Evolutionary conservation across 1,140 invertebrate species (phyloP).

Genomic region (Maniola jurtina): DNA sequence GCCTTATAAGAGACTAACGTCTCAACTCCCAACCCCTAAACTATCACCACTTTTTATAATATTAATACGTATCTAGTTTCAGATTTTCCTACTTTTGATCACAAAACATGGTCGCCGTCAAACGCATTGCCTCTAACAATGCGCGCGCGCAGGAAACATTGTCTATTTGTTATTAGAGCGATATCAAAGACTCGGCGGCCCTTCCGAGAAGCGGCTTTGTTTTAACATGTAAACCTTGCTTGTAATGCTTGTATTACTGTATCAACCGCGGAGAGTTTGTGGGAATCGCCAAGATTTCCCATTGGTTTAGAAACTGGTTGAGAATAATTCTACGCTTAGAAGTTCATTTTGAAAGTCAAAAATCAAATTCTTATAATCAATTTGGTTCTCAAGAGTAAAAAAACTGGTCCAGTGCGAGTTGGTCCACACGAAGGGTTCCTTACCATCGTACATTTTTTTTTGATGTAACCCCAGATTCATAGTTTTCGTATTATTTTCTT

Average conservation of each 20-base stretch:
- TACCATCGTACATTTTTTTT: too few species aligned
- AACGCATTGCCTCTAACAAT: conserved; percentile 30
- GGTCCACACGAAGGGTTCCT: too few species aligned
- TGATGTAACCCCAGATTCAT: too few species aligned
- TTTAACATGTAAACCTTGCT: conserved; percentile 23
- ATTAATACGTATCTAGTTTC: background rate
- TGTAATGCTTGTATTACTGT: conserved; percentile 11
- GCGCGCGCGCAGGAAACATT: conserved; percentile 29
- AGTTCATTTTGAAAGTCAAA: too few species aligned
- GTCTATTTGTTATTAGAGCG: conserved; percentile 53
- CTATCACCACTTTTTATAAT: background rate
- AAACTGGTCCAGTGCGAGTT: too few species aligned
- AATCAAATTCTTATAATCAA: too few species aligned
- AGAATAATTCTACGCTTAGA: too few species aligned
- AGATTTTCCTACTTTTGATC: background rate
- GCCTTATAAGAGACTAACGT: too few species aligned
- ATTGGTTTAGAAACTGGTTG: background rate
- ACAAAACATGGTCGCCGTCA: background rate
- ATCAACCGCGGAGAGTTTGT: conserved; percentile 17
- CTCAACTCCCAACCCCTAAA: background rate
- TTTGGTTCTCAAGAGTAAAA: too few species aligned
- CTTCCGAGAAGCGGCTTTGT: conserved; percentile 45
- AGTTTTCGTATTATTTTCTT: too few species aligned
- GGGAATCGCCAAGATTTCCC: background rate
- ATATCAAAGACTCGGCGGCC: conserved; percentile 47